These are phyloP conservation scores for Psilopogon haemacephalus DNA, from an alignment of 2,113 vertebrate species.

Conservation along the genomic window DNA sequence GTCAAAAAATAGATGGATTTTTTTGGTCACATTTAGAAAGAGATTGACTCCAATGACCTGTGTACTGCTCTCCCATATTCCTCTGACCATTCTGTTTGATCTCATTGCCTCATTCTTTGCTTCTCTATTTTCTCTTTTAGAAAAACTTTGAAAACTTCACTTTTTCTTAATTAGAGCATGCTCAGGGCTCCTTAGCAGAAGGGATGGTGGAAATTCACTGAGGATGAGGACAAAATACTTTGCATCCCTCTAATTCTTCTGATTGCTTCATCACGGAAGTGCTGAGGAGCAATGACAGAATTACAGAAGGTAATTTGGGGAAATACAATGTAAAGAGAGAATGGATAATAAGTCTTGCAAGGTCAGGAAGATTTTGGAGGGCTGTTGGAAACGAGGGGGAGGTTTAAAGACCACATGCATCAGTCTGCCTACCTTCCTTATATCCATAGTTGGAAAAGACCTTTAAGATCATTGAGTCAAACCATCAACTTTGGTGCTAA, in stretches of 20 bases:
- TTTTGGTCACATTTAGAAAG: not conserved
- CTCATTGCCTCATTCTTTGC: not conserved
- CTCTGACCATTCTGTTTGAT: not conserved
- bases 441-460: no score
- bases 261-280: not conserved
- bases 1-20: not conserved
- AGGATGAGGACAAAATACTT: not conserved
- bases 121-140: not conserved
- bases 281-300: accelerated
- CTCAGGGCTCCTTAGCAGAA: not conserved
- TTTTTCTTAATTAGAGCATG: not conserved
- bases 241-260: not conserved
- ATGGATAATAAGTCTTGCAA: not conserved
- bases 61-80: not conserved
- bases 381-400: not conserved
- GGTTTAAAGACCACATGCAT: not conserved
- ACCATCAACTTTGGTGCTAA: no score
- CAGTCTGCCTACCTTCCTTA: not conserved
- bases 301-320: not conserved
- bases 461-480: no score
- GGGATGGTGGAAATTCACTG: not conserved
- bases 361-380: not conserved
- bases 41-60: not conserved
- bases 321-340: not conserved
- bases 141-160: not conserved